Evolutionary conservation across 2,797 vertebrate genomes (phyloP), one percentile per base, ranked within the genome.

Genomic region (Coracias cyanogaster): DNA sequence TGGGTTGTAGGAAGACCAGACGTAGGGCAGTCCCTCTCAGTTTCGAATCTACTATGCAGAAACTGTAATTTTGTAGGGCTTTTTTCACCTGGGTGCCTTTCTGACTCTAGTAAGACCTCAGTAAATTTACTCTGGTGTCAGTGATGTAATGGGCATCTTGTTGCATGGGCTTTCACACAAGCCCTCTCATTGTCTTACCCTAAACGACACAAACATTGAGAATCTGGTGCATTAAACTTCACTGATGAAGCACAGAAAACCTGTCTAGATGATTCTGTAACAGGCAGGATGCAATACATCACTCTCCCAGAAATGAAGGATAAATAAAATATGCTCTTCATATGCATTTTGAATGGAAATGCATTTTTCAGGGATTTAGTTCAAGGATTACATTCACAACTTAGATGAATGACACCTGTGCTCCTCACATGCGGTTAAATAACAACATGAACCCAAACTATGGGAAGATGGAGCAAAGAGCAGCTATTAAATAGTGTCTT

Each of bases 21-120:
- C 2, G 2, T 0, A 41, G 17, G 1, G 2, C 2, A 54, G 9
- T 9, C 3, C 19, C 19, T 72, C n/a, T 55, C 6, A 20, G 66
- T 91, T 93, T 51, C 64, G 35, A 37, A 7, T 13, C 0, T 20
- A 2, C 41, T 9, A 24, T 9, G 14, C 28, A 22, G 12, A 74
- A 83, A 20, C 0, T 4, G 8, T 21, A 5, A 10, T 78, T 91
- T 28, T 46, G 10, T 9, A 33, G 4, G 1, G 31, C 6, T 66
- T 37, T 12, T 19, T 72, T 25, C 5, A 46, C 3, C 4, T 22
- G 3, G 24, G 14, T 43, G 54, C 2, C 16, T 61, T 64, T 67
- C 21, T 28, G 28, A 4, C 5, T 52, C 11, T 6, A 15, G 17
- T 51, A 7, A 28, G 10, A n/a, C 5, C 2, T 67, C 45, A 67